Conservation (phyloP, 64 coral and sea anemone species). For the Porites australiensis region DNA sequence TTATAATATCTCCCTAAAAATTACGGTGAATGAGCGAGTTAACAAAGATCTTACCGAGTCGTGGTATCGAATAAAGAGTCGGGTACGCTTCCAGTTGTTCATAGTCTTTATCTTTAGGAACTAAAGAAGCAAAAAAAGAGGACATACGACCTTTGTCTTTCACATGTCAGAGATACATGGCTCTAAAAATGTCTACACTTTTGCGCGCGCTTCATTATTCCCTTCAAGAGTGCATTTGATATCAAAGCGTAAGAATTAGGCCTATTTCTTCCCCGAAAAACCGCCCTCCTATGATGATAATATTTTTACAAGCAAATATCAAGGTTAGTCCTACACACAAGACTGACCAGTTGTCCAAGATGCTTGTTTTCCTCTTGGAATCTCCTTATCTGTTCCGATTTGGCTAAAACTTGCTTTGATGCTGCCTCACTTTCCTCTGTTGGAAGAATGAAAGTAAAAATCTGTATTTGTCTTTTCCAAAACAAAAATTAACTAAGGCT, state of each 20-base stretch:
- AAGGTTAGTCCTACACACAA: not conserved
- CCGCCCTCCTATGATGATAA: too few species aligned
- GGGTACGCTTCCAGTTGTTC: conserved; percentile 97
- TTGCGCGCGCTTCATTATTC: too few species aligned
- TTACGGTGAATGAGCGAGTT: too few species aligned
- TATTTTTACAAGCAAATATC: not conserved
- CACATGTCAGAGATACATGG: too few species aligned
- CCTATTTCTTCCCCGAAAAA: too few species aligned
- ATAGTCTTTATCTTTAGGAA: conserved; percentile 98
- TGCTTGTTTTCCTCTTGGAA: conserved; percentile 95
- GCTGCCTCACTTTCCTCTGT: conserved; percentile 79
- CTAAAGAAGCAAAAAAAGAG: conserved; percentile 35
- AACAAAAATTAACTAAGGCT: too few species aligned
- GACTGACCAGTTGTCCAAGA: conserved; percentile 84
- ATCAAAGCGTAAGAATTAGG: too few species aligned
- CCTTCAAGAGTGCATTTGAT: too few species aligned
- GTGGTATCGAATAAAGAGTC: conserved; percentile 83
- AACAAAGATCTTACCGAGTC: conserved; percentile 80
- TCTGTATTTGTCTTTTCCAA: too few species aligned
- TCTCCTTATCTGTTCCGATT: conserved; percentile 88
- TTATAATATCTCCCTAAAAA: too few species aligned
- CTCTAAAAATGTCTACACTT: too few species aligned
- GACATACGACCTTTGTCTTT: not conserved
- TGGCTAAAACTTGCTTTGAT: conserved; percentile 75
- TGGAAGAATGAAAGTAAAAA: not conserved